Conservation (phyloP, 2,797 vertebrate species). For the Sebastes trivittatus region DNA sequence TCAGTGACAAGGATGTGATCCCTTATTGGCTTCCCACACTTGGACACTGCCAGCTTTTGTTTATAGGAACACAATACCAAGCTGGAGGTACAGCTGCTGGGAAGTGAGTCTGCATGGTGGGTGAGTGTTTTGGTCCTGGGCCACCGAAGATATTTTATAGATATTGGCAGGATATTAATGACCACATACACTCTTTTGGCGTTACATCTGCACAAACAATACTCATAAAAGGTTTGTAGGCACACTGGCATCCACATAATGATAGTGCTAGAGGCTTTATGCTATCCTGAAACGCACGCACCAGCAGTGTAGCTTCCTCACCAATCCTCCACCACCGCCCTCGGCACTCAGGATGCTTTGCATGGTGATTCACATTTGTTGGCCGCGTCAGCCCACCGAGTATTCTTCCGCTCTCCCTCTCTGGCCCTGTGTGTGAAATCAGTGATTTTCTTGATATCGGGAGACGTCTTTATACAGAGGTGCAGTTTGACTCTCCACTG, state of each 20-base stretch:
- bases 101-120: background rate
- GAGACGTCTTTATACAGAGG: slow-evolving; percentile 34
- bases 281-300: background rate
- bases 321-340: background rate
- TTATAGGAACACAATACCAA: slow-evolving; percentile 5
- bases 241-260: background rate
- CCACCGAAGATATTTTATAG: background rate
- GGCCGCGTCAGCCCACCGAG: slow-evolving; percentile 31
- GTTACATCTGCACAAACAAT: background rate
- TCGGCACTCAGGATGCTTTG: slow-evolving; percentile 18
- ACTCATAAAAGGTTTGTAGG: background rate
- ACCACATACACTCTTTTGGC: background rate
- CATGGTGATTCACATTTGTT: slow-evolving; percentile 46
- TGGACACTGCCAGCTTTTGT: slow-evolving; percentile 10
- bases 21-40: background rate
- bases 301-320: slow-evolving; percentile 1
- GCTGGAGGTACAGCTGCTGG: slow-evolving; percentile 9
- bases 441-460: slow-evolving; percentile 36
- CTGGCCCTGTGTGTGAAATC: slow-evolving; percentile 23
- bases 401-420: slow-evolving; percentile 1
- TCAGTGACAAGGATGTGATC: slow-evolving; percentile 16
- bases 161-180: background rate
- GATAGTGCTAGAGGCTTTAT: background rate
- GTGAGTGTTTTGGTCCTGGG: slow-evolving; percentile 3
- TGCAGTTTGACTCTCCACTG: slow-evolving; percentile 41